phyloP scores from a whole-genome alignment of 2,888 invertebrate species.

The Ichneumoninae sp. region DNA sequence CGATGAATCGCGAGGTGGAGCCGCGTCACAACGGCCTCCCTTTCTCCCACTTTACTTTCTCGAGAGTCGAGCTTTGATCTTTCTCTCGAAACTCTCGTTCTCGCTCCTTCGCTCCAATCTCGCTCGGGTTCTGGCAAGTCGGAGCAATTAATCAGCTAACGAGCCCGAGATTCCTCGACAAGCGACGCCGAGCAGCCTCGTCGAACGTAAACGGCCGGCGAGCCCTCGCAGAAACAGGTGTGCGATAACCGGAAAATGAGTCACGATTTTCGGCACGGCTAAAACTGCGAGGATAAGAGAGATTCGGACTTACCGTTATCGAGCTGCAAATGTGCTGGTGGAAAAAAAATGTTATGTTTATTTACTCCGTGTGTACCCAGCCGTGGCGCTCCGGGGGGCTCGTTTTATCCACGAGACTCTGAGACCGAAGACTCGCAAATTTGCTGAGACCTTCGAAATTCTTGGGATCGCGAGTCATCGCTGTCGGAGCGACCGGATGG shows the following conservation, averaged over 20 bases:
- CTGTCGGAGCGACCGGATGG: conserved; percentile 34
- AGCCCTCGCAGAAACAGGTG: not conserved
- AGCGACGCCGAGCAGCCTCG: not conserved
- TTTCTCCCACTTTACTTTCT: conserved; percentile 5
- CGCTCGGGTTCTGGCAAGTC: not conserved
- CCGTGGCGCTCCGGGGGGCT: conserved; percentile 20
- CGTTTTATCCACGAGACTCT: conserved; percentile 4
- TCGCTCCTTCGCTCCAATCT: not conserved
- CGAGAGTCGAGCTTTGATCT: conserved; percentile 11
- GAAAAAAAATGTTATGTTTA: conserved; percentile 7
- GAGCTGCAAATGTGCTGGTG: not conserved
- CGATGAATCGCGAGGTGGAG: conserved; percentile 73
- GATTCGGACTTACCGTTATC: not conserved
- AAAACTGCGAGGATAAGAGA: conserved; percentile 1
- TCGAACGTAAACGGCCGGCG: not conserved
- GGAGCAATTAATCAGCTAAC: conserved; percentile 4
- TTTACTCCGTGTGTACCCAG: conserved; percentile 45
- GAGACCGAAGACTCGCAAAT: conserved; percentile 15
- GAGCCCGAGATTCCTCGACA: not conserved
- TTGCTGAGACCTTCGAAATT: conserved; percentile 54
- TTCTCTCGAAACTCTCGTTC: not conserved
- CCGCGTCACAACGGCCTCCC: conserved; percentile 55
- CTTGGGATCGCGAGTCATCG: conserved; percentile 30
- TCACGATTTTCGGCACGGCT: not conserved
- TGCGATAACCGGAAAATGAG: not conserved